A percentile compares a stretch with the other conserved stretches of the same genome.
Conservation (phyloP, 2,888 invertebrate genomes). For the Cheilosia variabilis region DNA sequence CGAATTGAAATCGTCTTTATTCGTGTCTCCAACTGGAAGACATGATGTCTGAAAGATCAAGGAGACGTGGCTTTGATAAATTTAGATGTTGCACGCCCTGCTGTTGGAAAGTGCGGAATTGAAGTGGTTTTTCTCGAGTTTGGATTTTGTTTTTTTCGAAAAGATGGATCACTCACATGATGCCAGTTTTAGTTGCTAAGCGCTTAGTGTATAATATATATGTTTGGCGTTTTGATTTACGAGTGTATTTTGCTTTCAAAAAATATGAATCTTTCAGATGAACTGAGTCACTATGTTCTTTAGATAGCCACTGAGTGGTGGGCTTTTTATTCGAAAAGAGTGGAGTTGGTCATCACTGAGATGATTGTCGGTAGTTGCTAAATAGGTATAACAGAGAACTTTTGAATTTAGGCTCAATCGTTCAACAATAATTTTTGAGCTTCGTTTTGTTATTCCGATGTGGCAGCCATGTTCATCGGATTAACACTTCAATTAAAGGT, state of each 20-base stretch:
- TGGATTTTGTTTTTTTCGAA: background rate
- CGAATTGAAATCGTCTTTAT: conserved; percentile 13
- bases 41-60: conserved; percentile 53
- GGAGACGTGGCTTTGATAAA: conserved; percentile 25
- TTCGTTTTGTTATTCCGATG: no score
- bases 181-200: background rate
- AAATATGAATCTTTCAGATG: background rate
- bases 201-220: background rate
- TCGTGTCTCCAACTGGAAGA: conserved; percentile 61
- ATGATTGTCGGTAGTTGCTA: no score
- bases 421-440: no score
- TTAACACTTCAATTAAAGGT: no score
- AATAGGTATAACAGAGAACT: no score
- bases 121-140: background rate
- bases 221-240: background rate
- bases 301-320: background rate
- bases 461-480: no score
- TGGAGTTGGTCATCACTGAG: no score
- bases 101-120: background rate
- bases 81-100: conserved; percentile 25
- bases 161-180: no score
- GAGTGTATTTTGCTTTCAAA: background rate
- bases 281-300: background rate
- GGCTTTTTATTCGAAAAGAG: background rate
- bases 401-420: no score